phyloP scores from a whole-genome alignment of 64 coral and sea anemone genomes.

The Orbicella faveolata region DNA sequence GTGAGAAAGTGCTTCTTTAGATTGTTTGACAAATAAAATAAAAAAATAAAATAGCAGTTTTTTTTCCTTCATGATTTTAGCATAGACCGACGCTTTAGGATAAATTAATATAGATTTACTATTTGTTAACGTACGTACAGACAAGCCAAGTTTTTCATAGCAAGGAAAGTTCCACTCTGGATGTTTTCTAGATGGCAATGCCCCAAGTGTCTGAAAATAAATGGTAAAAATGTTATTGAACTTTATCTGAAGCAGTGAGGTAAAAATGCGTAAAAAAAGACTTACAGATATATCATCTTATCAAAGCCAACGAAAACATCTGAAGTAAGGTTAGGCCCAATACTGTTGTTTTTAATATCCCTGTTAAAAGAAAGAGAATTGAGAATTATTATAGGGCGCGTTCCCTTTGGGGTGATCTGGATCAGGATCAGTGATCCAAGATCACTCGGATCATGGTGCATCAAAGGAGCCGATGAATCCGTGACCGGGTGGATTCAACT shows the following conservation, averaged over 20 bases:
- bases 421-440: no score
- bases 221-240: no score
- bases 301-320: neutral
- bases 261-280: neutral
- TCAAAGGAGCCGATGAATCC: no score
- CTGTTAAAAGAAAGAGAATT: neutral
- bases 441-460: no score
- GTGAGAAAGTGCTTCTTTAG: no score
- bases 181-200: neutral
- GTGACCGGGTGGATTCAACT: no score
- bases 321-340: neutral
- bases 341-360: neutral
- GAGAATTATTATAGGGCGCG: neutral
- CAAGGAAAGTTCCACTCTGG: neutral
- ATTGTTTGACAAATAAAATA: no score
- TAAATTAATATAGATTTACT: no score
- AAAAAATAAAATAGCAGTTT: no score
- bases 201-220: neutral
- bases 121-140: neutral
- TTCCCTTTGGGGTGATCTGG: no score
- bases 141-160: neutral
- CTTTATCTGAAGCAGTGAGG: neutral
- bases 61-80: neutral
- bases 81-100: no score
- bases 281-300: neutral